Base-by-base conservation (phyloP, 2,888 invertebrate species). In the Drosophila paramelanica region DNA sequence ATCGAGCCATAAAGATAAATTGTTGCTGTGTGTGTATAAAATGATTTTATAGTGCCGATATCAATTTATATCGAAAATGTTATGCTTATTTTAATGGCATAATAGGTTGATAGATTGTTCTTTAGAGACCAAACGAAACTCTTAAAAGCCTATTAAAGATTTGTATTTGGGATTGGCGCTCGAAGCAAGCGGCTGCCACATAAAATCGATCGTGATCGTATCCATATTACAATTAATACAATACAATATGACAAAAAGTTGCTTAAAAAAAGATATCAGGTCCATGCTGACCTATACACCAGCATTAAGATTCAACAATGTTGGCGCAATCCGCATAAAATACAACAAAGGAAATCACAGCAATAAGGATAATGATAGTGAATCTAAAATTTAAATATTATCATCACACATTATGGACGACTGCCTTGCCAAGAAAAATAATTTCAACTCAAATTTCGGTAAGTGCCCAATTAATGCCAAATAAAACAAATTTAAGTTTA, bases 21-120 rank as follows among this genome's bases (percentile, higher is more conserved):
- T 33, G 20, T 33, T 42, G 11, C 1, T 5, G 46, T 11, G 23
- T 42, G 41, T 53, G 8, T 23, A 36, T 45, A 36, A 23, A 41
- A 50, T 23, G 20, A 43, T 33, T 41, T 58, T 51, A 42, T 55
- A 14, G 14, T 43, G 2, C 13, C n/a, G 33, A 36, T 36, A 55
- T 36, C 14, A 43, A 1, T 25, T 11, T 25, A 43, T 55, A 55
- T 43, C 36, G 23, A 14, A 46, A 23, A 56, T 27, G n/a, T 11
- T 25, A n/a, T 1, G 3, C 17, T n/a, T 17, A 8, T 10, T 10
- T 36, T 13, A 36, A 36, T 1, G 36, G 4, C 13, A 36, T 5
- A 36, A 36, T 41, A 27, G 8, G 20, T 6, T 5, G 6, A 11
- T 31, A 0, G 23, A 8, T 25, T 31, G 42, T 7, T 43, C 14